These are phyloP conservation scores for Coregonus suidteri DNA, from an alignment of 2,797 vertebrate species.

Conservation along the genomic window DNA sequence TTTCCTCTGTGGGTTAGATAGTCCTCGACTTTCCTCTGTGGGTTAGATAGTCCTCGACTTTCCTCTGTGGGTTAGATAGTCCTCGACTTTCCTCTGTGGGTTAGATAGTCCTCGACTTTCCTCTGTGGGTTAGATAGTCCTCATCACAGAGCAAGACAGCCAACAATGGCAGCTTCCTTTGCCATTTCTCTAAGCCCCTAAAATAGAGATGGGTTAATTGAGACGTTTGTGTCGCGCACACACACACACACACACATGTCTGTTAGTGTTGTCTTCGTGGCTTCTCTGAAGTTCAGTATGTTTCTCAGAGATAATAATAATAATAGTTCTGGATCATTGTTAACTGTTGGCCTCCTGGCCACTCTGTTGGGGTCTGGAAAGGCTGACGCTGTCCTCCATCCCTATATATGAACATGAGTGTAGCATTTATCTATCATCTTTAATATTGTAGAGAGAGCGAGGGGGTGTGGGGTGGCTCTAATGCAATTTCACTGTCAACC, in stretches of 20 bases:
- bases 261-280: not conserved
- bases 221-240: not conserved
- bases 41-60: not conserved
- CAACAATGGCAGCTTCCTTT: not conserved
- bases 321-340: not conserved
- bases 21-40: no score
- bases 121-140: not conserved
- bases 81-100: no score
- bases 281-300: not conserved
- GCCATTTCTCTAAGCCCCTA: no score
- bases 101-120: no score
- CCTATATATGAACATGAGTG: not conserved
- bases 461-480: not conserved
- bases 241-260: not conserved
- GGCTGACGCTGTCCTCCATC: not conserved
- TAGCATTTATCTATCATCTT: not conserved
- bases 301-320: not conserved
- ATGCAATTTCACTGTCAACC: not conserved
- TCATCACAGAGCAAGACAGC: not conserved
- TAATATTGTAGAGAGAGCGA: not conserved
- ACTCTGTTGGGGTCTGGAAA: not conserved
- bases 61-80: not conserved
- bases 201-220: not conserved
- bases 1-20: not conserved
- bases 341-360: not conserved